Evolutionary conservation across 1,140 invertebrate genomes (phyloP).

Genomic region (Macrostomum lignano): DNA sequence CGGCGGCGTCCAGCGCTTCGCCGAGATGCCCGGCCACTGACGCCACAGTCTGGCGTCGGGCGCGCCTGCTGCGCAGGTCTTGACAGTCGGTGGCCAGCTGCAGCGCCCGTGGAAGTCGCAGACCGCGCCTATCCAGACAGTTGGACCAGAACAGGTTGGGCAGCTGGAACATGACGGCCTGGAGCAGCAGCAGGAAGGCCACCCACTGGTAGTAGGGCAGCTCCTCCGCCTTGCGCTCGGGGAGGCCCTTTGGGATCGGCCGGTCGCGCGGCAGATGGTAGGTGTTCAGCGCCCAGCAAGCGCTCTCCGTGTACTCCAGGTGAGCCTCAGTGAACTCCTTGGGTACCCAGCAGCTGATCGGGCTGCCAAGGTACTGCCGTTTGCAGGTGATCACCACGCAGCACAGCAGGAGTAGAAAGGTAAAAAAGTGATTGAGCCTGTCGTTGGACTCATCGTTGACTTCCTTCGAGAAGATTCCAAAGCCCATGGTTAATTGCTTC

Average conservation of each 20-base stretch:
- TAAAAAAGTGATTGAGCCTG: no score
- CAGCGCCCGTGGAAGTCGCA: slow-evolving; percentile 12
- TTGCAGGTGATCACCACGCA: no score
- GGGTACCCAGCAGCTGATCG: slow-evolving; percentile 20
- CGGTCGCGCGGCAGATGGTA: slow-evolving; percentile 5
- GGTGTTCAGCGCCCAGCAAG: slow-evolving; percentile 7
- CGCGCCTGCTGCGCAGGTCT: no score
- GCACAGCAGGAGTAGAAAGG: no score
- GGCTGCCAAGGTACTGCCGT: no score
- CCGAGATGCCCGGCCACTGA: no score
- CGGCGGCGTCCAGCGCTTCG: no score
- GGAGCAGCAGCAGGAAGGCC: slow-evolving; percentile 31
- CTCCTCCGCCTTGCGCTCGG: slow-evolving; percentile 9
- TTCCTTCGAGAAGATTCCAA: no score
- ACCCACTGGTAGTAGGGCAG: slow-evolving; percentile 34
- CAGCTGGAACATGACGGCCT: slow-evolving; percentile 32
- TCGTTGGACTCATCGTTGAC: no score
- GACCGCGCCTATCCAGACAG: slow-evolving; percentile 10
- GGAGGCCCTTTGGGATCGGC: no score
- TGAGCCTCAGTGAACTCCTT: slow-evolving; percentile 13
- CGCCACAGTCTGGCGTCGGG: no score
- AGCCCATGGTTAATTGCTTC: no score
- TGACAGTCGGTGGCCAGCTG: slow-evolving; percentile 8
- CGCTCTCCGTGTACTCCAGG: slow-evolving; percentile 6
- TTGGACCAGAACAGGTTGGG: slow-evolving; percentile 32